phyloP scores from a whole-genome alignment of 2,113 vertebrate genomes.

The Rhipidura dahli region DNA sequence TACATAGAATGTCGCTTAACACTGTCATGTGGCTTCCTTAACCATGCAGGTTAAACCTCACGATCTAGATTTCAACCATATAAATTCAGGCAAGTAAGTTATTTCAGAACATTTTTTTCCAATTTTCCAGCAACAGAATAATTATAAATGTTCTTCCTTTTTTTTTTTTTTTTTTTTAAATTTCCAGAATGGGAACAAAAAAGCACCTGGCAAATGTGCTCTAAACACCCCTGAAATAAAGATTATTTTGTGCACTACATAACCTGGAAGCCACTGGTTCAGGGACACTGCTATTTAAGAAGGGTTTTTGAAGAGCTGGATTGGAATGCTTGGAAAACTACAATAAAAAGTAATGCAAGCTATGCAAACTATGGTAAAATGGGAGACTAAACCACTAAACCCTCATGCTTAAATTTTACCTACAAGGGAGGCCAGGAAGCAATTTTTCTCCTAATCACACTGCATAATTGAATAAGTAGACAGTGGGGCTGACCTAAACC shows the following conservation, averaged over 20 bases:
- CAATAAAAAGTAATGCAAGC: neutral
- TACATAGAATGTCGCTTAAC: neutral
- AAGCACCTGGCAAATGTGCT: neutral
- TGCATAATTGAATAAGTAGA: conserved; percentile 7
- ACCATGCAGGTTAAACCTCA: neutral
- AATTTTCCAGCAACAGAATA: neutral
- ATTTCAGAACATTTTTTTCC: neutral
- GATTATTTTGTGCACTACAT: neutral
- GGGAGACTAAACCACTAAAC: neutral
- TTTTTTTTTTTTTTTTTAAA: too few species aligned
- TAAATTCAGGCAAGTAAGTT: neutral
- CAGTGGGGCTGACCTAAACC: neutral
- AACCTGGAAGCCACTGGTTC: neutral
- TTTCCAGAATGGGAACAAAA: neutral
- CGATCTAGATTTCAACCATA: neutral
- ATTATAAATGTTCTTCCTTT: neutral
- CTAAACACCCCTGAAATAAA: neutral
- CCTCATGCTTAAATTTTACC: conserved; percentile 4
- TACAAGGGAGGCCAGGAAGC: neutral
- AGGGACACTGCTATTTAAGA: neutral
- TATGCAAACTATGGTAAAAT: neutral
- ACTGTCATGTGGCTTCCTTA: neutral
- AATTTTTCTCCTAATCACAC: neutral
- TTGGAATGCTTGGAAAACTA: neutral
- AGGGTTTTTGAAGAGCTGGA: neutral